Evolutionary conservation across 1,140 invertebrate genomes (phyloP).

Genomic region (Tetramorium simillimum): DNA sequence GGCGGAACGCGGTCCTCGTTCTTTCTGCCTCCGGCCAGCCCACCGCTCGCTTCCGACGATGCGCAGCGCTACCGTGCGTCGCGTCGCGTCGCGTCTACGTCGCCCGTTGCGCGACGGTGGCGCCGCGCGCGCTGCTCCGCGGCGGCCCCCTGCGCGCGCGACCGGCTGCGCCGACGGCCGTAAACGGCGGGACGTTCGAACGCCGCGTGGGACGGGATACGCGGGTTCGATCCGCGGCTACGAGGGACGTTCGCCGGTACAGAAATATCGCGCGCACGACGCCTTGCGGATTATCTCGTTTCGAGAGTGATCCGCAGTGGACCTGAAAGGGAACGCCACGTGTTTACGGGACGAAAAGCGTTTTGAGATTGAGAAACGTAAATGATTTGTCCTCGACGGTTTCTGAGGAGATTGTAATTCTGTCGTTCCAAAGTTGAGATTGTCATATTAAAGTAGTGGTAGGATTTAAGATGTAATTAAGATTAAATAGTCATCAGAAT

Average conservation of each 20-base stretch:
- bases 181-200: neutral
- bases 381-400: neutral
- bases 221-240: neutral
- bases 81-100: conserved; percentile 64
- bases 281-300: neutral
- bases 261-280: neutral
- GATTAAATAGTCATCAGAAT: neutral
- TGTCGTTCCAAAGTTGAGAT: neutral
- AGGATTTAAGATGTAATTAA: neutral
- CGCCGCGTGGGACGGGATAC: neutral
- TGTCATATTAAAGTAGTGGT: neutral
- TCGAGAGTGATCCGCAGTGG: neutral
- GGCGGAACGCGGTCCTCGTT: conserved; percentile 77
- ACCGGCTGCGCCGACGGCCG: neutral
- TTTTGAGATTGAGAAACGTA: neutral
- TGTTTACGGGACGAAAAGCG: neutral
- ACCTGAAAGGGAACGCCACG: neutral
- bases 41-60: conserved; percentile 71
- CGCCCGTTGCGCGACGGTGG: conserved; percentile 9
- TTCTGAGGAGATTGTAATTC: neutral
- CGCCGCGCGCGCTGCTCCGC: conserved; percentile 37
- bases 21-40: conserved; percentile 65
- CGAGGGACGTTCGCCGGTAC: neutral
- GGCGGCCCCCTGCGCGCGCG: neutral
- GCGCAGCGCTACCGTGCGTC: conserved; percentile 74